Evolutionary conservation across 2,888 invertebrate genomes (phyloP), one percentile per base, ranked within the genome.

Genomic region (Dermolepida albohirtum): DNA sequence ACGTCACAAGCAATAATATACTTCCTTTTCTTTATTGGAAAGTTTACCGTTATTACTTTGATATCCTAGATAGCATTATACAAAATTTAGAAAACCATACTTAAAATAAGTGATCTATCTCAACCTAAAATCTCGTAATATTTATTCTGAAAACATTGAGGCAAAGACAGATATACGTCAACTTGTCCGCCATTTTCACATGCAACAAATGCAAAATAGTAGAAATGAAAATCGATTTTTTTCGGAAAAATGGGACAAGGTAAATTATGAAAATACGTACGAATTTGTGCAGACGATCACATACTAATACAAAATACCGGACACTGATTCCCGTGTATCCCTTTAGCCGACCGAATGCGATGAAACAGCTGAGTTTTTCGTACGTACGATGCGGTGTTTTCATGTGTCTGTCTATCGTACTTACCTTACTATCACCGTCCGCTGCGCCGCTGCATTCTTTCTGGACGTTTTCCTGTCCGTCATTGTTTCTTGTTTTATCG

Each of bases 401-500:
- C 55, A 40, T 68, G 6, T 34, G 34, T 34, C 34, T 10, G 34
- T 34, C 34, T 34, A 6, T 34, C 55, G 43, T 47, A 73, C 74
- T 70, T 72, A 78, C 78, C 74, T 77, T 77, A 64, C 75, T 76
- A 67, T 78, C 76, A 68, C 76, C 76, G 71, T 75, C 67, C 64
- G 67, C 16, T 55, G 41, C 77, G 86, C 86, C 75, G 82, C 80
- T 80, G 59, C 47, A 29, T 82, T 82, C 66, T 76, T 78, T 77
- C 82, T 86, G 86, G 75, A 82, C 82, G 74, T 81, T 77, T 76
- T 81, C 77, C 77, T 81, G 83, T 74, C 83, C 84, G 76, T 84
- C 81, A 34, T 34, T 34, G 74, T 83, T 81, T 81, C 85, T 86
- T 66, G 85, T 82, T 79, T 87, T 87, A 76, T 87, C 80, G 72